Base-by-base conservation (phyloP, 1,140 invertebrate species). In the Geopemphigus sp. region DNA sequence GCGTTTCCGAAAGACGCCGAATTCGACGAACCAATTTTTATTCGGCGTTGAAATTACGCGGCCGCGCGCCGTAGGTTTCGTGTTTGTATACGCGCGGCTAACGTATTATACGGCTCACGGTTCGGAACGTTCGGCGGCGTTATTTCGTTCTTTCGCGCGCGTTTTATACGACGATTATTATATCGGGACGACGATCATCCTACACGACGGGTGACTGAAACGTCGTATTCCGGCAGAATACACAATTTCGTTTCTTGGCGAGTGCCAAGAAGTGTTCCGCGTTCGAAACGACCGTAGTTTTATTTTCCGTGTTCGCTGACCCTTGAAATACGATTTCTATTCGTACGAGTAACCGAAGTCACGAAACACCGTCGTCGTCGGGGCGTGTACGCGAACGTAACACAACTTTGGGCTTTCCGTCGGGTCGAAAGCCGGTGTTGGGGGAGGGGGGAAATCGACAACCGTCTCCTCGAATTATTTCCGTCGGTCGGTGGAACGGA, bases 211-310 rank as follows among this genome's bases (percentile, higher is more conserved):
- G 45, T 22, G 12, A 24, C 45, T 66, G 11, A 66, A 47, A 47
- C 64, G 39, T 64, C 32, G 47, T 66, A 66, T 47, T 66, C 32
- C 64, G 45, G 39, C 22, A 45, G 39, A 66, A 11, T 66, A 68
- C 39, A 68, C 64, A 68, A 47, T 50, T 26, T 24, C 22, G 14
- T 68, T 64, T 39, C 5, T n/a, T n/a, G n/a, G n/a, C n/a, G n/a
- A n/a, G n/a, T n/a, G 11, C 32, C 32, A n/a, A 39, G 63, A 39
- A 22, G 0, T 19, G 22, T 64, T 14, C 29, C 4, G 12, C 10
- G 12, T 22, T n/a, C n/a, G 10, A 10, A 64, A 22, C 22, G 5
- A 64, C 19, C 19, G 4, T 39, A 29, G 32, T 22, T 64, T 22
- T 50, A 12, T 50, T 50, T 50, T 50, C 11, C 8, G 32, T 39